These are phyloP conservation scores for Melolontha melolontha DNA, from an alignment of 2,888 invertebrate species.

Conservation along the genomic window DNA sequence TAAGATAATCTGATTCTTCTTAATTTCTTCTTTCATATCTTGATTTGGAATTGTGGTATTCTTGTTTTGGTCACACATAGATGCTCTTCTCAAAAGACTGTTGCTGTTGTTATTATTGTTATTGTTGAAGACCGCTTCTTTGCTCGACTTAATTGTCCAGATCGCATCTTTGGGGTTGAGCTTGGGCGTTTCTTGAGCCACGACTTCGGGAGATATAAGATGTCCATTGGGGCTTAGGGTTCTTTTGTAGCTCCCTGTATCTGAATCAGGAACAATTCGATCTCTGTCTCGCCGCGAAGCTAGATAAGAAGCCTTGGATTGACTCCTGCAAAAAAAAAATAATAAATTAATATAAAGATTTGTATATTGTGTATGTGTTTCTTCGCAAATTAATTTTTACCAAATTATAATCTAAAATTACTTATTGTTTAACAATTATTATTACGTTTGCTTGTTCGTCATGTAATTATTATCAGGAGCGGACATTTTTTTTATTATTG, in stretches of 20 bases:
- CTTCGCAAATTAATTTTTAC: not conserved
- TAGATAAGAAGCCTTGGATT: slow-evolving; percentile 82
- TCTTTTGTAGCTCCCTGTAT: slow-evolving; percentile 80
- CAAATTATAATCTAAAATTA: too few species aligned
- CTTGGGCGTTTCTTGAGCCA: slow-evolving; percentile 51
- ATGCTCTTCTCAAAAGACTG: slow-evolving; percentile 59
- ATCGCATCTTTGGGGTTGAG: slow-evolving; percentile 57
- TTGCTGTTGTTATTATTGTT: slow-evolving; percentile 57
- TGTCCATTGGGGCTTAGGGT: slow-evolving; percentile 77
- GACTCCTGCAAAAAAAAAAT: slow-evolving; percentile 70
- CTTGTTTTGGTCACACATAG: slow-evolving; percentile 59
- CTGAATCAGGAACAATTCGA: slow-evolving; percentile 74
- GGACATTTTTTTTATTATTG: too few species aligned
- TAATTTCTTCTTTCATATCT: slow-evolving; percentile 58
- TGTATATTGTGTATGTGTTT: not conserved
- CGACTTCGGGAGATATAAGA: slow-evolving; percentile 52
- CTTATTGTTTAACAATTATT: too few species aligned
- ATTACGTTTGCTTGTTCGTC: too few species aligned
- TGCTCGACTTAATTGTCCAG: slow-evolving; percentile 56
- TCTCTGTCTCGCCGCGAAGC: slow-evolving; percentile 79
- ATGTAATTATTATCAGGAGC: too few species aligned
- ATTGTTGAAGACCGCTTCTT: slow-evolving; percentile 49
- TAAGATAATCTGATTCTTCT: slow-evolving; percentile 62
- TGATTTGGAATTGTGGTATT: slow-evolving; percentile 49
- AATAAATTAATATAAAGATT: not conserved